Base-by-base conservation (phyloP, 92 coral and sea anemone species). In the Porites divaricata region DNA sequence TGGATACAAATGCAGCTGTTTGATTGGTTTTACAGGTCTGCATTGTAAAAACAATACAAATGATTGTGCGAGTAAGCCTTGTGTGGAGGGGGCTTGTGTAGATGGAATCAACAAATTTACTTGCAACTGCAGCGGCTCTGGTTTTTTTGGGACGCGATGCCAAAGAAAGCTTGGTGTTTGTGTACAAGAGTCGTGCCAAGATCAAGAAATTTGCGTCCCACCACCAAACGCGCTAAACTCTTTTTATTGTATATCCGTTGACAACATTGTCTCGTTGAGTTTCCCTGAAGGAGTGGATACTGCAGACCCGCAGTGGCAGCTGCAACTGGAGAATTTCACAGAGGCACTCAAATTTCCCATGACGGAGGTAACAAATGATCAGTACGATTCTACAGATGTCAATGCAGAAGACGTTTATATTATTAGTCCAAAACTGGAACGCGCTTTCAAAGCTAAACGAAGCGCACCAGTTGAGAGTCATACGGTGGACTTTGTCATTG, bases 51-150 rank as follows among this genome's bases (percentile, higher is more conserved):
- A 35, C 0, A 85, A 97, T 63, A 91, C 93, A 71, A 66, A 97
- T 62, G 99, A 97, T 51, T 97, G 99, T 64, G 76, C 77, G 15
- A 63, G 22, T 0, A 56, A 65, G 6, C 83, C 76, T 4, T 79
- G 83, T 80, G 66, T 22, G 1, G 52, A 74, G 2, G 92, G 98
- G 0, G 35, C 20, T 1, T 97, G 99, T 35, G 56, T 53, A 4
- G 99, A 97, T 73, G 95, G 94, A 1, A 66, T 95, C 45, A 54
- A 79, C 75, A 77, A 70, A 21, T 92, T 97, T 48, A 88, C 78
- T 13, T 97, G 99, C 74, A n/a, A 76, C 64, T 97, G 99, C 61
- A 15, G 57, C 53, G 91, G 92, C 26, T n/a, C 71, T 8, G 97
- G 93, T 2, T 97, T 68, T 75, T 69, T 54, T 5, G 94, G 95